A percentile compares a stretch with the other conserved stretches of the same genome.
These are phyloP conservation scores for Passer montanus DNA, from an alignment of 2,113 vertebrate genomes.

Conservation along the genomic window DNA sequence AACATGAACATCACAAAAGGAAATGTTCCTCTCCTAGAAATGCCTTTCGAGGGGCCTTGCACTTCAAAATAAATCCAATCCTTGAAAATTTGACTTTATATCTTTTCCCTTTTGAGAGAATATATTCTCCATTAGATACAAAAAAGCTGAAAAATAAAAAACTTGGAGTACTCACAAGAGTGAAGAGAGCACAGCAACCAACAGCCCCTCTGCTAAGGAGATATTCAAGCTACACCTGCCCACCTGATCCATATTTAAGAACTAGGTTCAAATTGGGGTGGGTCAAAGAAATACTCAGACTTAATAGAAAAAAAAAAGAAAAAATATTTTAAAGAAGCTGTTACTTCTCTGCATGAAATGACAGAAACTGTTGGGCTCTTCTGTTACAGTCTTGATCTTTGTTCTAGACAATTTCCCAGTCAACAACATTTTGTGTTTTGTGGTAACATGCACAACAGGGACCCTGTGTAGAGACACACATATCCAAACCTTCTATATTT, in stretches of 20 bases:
- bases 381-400: not conserved
- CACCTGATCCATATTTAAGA: not conserved
- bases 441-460: accelerated
- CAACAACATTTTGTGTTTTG: not conserved
- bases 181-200: not conserved
- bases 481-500: not conserved
- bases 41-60: not conserved
- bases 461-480: not conserved
- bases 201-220: not conserved
- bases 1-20: not conserved
- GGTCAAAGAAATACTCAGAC: not conserved
- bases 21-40: not conserved
- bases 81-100: not conserved
- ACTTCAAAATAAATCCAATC: not conserved
- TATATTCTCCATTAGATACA: not conserved
- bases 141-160: not conserved
- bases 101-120: not conserved
- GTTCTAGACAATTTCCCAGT: not conserved
- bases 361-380: not conserved
- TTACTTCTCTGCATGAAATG: not conserved
- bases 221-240: accelerated
- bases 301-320: not conserved
- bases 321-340: not conserved
- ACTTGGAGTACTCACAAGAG: not conserved
- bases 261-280: not conserved